phyloP scores from a whole-genome alignment of 1,140 invertebrate genomes.

The Papilio helenus region DNA sequence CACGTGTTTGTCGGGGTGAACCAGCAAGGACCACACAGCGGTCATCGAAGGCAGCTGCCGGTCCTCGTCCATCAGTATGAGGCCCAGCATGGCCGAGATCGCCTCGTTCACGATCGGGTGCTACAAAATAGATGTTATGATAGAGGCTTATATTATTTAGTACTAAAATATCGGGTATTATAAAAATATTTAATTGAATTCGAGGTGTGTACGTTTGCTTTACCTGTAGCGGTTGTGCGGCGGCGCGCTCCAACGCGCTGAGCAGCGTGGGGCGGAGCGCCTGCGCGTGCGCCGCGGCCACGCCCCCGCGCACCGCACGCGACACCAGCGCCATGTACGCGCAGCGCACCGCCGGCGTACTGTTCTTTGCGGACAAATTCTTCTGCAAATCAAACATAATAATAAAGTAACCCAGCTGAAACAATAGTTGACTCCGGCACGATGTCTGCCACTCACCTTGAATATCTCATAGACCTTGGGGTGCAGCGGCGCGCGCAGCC shows the following conservation, averaged over 20 bases:
- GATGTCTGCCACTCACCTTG: conserved; percentile 81
- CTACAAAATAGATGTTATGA: conserved; percentile 51
- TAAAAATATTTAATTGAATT: conserved; percentile 6
- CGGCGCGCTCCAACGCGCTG: conserved; percentile 88
- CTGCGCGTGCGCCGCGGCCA: conserved; percentile 73
- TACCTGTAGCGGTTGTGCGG: conserved; percentile 86
- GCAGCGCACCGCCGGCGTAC: conserved; percentile 89
- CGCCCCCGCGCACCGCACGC: conserved; percentile 84
- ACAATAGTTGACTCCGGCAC: no score
- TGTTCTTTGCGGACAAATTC: conserved; percentile 90
- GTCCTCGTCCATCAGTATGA: conserved; percentile 87
- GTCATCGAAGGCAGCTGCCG: conserved; percentile 79
- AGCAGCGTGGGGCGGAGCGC: conserved; percentile 85
- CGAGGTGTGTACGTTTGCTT: not conserved
- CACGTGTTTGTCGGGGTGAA: conserved; percentile 90
- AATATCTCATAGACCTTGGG: conserved; percentile 89
- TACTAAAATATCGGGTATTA: not conserved
- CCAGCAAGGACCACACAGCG: conserved; percentile 87
- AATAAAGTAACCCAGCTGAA: not conserved
- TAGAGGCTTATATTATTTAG: no score
- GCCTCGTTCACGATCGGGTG: conserved; percentile 89
- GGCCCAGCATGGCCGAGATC: conserved; percentile 88
- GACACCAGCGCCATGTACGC: conserved; percentile 90
- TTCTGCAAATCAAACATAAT: conserved; percentile 83
- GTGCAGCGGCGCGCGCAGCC: conserved; percentile 87